Evolutionary conservation across 2,888 invertebrate genomes (phyloP), one percentile per base, ranked within the genome.

Genomic region (Hofmannophila pseudospretella): DNA sequence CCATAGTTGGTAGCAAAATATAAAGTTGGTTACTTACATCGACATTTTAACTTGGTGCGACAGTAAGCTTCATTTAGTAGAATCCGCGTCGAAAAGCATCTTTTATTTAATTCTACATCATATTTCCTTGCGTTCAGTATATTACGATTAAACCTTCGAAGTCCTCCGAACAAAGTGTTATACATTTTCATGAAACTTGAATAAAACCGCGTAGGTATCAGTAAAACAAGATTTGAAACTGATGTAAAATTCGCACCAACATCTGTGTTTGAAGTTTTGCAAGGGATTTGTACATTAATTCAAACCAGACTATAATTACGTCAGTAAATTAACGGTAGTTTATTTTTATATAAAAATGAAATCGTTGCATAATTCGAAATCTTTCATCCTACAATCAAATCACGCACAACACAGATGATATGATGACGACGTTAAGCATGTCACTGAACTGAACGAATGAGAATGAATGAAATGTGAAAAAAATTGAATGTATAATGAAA

Each of bases 31-130:
- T 28, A 90, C 92, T 90, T 87, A 93, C 93, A 93, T 82, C 89
- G 88, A 75, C 92, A 93, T 80, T 92, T 92, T 41, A 89, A 76
- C 77, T 90, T 92, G 11, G 91, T 90, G 57, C 88, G 82, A 54
- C 88, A 82, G 67, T 93, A 93, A 2, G 92, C 91, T 61, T 90
- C 89, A 53, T 88, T 84, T 38, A 88, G 59, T 38, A 86, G 59
- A 46, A 88, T 82, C 26, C 77, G 73, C 11, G 82, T 79, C 8
- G 86, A 82, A 58, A 67, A 74, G 36, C 52, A 54, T 45, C 67
- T 71, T 45, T 66, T 71, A 7, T 41, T 46, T 5, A 38, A 39
- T 30, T 51, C 26, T 39, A 52, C 23, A 41, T 48, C 41, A 41
- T 34, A 51, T 37, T 52, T 67, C 16, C 51, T 54, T 14, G 51